Percentiles rank a stretch among this genome's conserved stretches.
phyloP scores from a whole-genome alignment of 2,113 vertebrate species.

The Forbesichthys agassizii region DNA sequence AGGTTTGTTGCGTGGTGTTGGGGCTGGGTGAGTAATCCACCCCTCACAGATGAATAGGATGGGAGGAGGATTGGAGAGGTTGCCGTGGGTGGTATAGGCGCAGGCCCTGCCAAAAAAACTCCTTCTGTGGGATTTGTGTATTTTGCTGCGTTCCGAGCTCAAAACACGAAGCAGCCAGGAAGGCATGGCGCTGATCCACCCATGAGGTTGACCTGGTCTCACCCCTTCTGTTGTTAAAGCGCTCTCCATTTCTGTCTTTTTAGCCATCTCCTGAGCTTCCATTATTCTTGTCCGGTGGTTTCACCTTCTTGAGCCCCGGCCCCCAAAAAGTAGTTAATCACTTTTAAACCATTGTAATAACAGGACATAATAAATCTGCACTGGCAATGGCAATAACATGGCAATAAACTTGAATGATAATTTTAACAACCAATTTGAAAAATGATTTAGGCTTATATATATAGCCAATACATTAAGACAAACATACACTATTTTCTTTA shows the following conservation, averaged over 20 bases:
- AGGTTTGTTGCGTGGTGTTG: slow-evolving; percentile 72
- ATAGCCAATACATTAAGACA: too few relatives aligned
- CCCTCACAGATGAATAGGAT: slow-evolving; percentile 86
- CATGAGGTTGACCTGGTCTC: slow-evolving; percentile 53
- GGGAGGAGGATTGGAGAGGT: slow-evolving; percentile 79
- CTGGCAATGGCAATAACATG: too few relatives aligned
- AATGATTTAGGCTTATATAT: too few relatives aligned
- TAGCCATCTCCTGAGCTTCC: slow-evolving; percentile 13
- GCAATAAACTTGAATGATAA: too few relatives aligned
- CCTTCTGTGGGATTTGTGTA: slow-evolving; percentile 87
- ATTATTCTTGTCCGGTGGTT: slow-evolving; percentile 15
- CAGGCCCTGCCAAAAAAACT: slow-evolving; percentile 73
- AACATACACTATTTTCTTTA: too few relatives aligned
- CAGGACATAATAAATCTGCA: too few relatives aligned
- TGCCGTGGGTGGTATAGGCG: slow-evolving; percentile 76
- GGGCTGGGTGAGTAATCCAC: slow-evolving; percentile 77
- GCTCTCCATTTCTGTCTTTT: slow-evolving; percentile 5
- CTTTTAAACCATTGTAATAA: too few relatives aligned
- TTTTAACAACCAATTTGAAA: too few relatives aligned
- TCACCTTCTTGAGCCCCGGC: slow-evolving; percentile 3
- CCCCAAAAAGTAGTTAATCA: too few relatives aligned
- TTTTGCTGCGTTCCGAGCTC: slow-evolving; percentile 65
- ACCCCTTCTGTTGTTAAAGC: slow-evolving; percentile 38
- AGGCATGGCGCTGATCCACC: slow-evolving; percentile 53
- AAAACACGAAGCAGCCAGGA: slow-evolving; percentile 60